Evolutionary conservation across 2,888 invertebrate species (phyloP).

Genomic region (Spicauda simplicius): DNA sequence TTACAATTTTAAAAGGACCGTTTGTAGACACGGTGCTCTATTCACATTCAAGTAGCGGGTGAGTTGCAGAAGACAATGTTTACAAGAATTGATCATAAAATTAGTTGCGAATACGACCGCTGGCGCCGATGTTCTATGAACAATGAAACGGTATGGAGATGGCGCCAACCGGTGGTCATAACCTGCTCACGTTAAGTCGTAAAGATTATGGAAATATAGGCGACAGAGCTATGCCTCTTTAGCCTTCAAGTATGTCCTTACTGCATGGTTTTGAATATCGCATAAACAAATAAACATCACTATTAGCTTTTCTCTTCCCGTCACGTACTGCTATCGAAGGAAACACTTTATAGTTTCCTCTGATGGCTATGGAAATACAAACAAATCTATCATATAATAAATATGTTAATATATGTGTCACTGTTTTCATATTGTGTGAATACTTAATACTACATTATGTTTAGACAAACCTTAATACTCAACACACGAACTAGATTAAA

Average conservation of each 20-base stretch:
- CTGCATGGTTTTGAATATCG: neutral
- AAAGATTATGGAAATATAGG: slow-evolving; percentile 50
- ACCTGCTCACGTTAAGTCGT: slow-evolving; percentile 65
- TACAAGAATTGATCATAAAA: slow-evolving; percentile 73
- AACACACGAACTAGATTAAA: no score
- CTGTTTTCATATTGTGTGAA: no score
- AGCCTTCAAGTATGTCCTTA: neutral
- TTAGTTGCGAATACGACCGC: slow-evolving; percentile 65
- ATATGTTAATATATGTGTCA: no score
- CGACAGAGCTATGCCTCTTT: slow-evolving; percentile 3
- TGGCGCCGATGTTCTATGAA: slow-evolving; percentile 81
- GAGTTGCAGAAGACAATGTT: slow-evolving; percentile 66
- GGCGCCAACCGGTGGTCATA: slow-evolving; percentile 75
- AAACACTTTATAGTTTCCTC: slow-evolving; percentile 8
- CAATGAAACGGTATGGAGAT: slow-evolving; percentile 76
- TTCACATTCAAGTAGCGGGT: slow-evolving; percentile 62
- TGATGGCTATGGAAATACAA: neutral
- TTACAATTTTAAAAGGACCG: slow-evolving; percentile 64
- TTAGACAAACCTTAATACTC: no score
- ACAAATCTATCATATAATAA: no score
- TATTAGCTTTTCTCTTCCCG: slow-evolving; percentile 5
- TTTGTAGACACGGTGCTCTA: slow-evolving; percentile 56
- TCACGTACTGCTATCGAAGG: slow-evolving; percentile 5
- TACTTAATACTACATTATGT: no score
- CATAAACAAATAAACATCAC: neutral